Base-by-base conservation (phyloP, 2,797 vertebrate genomes). In the Myotis findleyi region DNA sequence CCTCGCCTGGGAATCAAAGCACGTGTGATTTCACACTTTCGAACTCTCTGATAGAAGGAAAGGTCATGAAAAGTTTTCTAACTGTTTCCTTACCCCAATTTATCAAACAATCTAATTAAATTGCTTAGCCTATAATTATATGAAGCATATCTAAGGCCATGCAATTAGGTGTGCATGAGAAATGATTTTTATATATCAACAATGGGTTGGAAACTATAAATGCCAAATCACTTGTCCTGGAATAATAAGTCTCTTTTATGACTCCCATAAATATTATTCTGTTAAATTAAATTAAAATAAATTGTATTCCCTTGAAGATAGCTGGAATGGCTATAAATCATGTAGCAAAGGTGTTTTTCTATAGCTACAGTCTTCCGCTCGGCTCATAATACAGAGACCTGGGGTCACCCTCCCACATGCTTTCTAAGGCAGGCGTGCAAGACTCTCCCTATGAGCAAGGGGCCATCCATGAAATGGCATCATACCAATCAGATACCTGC, bases 71-170 rank as follows among this genome's bases (percentile, higher is more conserved):
- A 11, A 6, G 7, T 66, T 36, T 96, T 95, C 72, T 82, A 95
- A 95, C 14, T 83, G 64, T 69, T 88, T 80, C 62, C 59, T 57
- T 77, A 69, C 44, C 33, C 83, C 75, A 97, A 97, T 97, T 96
- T 86, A 97, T 98, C 88, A 97, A 96, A 95, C 97, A 97, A 97
- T 94, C 69, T 91, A 97, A 97, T 97, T 97, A 97, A 97, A 47
- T 93, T 87, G 51, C 93, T 97, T 93, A 84, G 93, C 76, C 77
- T 97, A 89, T 86, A 94, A 97, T 97, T 97, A 95, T 86, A 75
- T 79, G 96, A 96, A 90, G 75, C 57, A 53, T 93, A 57, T 75
- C 62, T 79, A 57, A 89, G 94, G 93, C 95, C 95, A 96, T 84
- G 72, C 69, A 97, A 89, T 97, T 97, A 96, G 81, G 81, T 36